A percentile compares a stretch with the other conserved stretches of the same genome.
Conservation (phyloP, 1,140 invertebrate species). For the Cotesia glomerata region DNA sequence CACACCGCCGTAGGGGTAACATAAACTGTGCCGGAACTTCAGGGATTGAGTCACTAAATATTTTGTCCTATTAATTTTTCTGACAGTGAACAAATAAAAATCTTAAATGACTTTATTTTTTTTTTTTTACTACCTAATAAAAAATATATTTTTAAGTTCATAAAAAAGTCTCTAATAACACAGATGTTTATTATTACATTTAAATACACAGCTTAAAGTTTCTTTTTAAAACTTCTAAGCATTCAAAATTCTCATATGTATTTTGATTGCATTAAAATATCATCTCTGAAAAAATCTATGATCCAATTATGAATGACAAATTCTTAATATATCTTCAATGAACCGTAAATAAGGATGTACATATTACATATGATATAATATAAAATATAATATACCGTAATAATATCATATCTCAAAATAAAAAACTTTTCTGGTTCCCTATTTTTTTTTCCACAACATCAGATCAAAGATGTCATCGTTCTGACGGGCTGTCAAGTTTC, state of each 20-base stretch:
- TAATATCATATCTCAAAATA: neutral
- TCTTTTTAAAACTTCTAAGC: no score
- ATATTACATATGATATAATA: neutral
- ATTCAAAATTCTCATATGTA: no score
- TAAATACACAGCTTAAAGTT: neutral
- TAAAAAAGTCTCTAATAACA: neutral
- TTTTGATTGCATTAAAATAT: neutral
- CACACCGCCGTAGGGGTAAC: constrained; percentile 1
- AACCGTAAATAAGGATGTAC: neutral
- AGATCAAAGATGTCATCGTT: neutral
- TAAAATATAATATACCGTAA: no score
- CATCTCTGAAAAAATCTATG: neutral
- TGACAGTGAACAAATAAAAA: no score
- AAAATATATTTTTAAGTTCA: neutral
- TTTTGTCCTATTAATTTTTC: neutral
- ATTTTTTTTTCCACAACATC: constrained; percentile 13
- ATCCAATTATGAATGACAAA: no score
- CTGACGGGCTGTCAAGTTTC: constrained; percentile 1
- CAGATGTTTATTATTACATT: neutral
- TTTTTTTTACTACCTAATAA: neutral
- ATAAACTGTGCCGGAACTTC: constrained; percentile 4
- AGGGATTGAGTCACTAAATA: neutral
- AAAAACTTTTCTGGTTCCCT: no score
- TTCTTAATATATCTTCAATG: neutral
- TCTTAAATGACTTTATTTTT: neutral